Evolutionary conservation across 1,140 invertebrate species (phyloP).

Genomic region (Procambarus clarkii): DNA sequence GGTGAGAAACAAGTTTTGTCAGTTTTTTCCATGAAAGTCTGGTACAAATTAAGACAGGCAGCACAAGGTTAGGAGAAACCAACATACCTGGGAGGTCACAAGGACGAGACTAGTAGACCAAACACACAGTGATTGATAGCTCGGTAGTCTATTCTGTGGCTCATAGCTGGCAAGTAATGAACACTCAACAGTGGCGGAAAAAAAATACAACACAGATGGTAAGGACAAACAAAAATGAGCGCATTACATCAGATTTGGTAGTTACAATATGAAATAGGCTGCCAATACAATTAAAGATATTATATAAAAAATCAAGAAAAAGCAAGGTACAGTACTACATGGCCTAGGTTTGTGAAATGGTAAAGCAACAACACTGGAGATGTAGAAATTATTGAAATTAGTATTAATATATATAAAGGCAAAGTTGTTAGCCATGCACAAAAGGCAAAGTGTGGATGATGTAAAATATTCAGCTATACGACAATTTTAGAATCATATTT

Average conservation of each 20-base stretch:
- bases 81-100: conserved; percentile 34
- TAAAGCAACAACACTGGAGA: not conserved
- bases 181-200: not conserved
- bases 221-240: not conserved
- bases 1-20: not conserved
- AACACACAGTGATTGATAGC: conserved; percentile 34
- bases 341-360: not conserved
- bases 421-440: not conserved
- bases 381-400: not conserved
- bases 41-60: conserved; percentile 10
- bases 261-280: not conserved
- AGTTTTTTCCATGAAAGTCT: conserved; percentile 29
- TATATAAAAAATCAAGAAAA: too few species aligned
- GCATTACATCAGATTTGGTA: not conserved
- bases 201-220: not conserved
- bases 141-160: not conserved
- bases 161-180: conserved; percentile 23
- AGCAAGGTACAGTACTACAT: not conserved
- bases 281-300: not conserved
- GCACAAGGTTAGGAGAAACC: not conserved
- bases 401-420: not conserved
- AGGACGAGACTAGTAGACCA: conserved; percentile 48
- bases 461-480: not conserved
- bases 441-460: not conserved
- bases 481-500: not conserved